Evolutionary conservation across 2,797 vertebrate species (phyloP), one percentile per base, ranked within the genome.

Genomic region (Acanthiza pusilla): DNA sequence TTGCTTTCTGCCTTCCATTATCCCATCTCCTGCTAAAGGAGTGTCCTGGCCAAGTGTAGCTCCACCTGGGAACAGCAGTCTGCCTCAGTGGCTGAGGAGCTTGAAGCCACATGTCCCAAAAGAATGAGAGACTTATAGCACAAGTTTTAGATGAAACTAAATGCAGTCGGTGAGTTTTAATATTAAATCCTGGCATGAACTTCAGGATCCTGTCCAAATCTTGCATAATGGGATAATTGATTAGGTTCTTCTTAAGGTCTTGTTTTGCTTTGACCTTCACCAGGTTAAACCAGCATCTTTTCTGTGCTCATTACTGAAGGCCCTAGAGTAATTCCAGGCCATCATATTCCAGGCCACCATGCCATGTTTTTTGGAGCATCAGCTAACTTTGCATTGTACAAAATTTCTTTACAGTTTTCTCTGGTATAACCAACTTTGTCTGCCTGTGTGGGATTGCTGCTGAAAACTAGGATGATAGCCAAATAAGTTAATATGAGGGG

Each of bases 1-100:
- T 38, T 72, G 38, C n/a, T 58, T 48, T 89, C 36, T 0, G 0
- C 32, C 60, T 68, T 47, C 32, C 0, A 0, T 58, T 75, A 16
- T 9, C 2, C 38, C 32, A 22, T 42, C 23, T 82, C 10, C 42
- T 75, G 43, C 57, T 93, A 53, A 45, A 47, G 30, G 40, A 72
- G 7, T 42, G 23, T 45, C 30, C 43, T 73, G 72, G 55, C 9
- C 58, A 87, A 47, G 26, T 1, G 2, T 25, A 54, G 10, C 19
- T 84, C 26, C 25, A 20, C 17, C 16, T 75, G 32, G 14, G 29
- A 9, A 17, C 58, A 74, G 9, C 7, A 76, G 34, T 42, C 51
- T 22, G 26, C 19, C 16, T 75, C 4, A 0, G 30, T 42, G 51
- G 27, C 70, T 75, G 66, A 72, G 66, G 68, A 91, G 8, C 21